Conservation (phyloP, 1,140 invertebrate species). For the Protaetia brevitarsis region DNA sequence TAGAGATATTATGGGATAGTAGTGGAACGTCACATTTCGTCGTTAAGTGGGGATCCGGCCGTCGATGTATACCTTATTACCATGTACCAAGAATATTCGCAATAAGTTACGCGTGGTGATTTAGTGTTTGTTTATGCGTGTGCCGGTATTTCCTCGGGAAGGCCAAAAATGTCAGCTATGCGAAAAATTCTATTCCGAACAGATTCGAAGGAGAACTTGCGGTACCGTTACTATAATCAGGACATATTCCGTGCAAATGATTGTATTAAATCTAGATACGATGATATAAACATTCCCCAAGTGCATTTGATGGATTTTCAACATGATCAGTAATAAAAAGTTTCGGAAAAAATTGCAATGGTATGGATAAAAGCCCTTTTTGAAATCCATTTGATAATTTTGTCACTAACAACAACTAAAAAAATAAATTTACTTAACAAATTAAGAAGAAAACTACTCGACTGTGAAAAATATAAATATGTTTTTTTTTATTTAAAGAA, state of each 20-base stretch:
- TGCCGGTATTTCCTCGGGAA: no score
- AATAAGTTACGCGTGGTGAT: no score
- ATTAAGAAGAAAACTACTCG: no score
- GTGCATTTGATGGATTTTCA: slow-evolving; percentile 58
- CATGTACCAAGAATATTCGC: not conserved
- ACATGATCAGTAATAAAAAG: slow-evolving; percentile 60
- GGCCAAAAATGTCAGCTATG: not conserved
- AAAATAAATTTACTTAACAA: not conserved
- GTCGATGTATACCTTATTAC: no score
- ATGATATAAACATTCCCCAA: slow-evolving; percentile 51
- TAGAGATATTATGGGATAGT: not conserved
- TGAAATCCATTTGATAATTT: not conserved
- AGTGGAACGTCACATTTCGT: no score
- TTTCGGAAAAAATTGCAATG: slow-evolving; percentile 57
- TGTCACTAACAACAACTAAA: not conserved
- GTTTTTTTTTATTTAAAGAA: no score
- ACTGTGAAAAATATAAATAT: no score
- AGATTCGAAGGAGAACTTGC: not conserved
- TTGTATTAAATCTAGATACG: not conserved
- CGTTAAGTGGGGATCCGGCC: not conserved
- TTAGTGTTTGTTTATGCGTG: no score
- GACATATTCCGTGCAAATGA: not conserved
- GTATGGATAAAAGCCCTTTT: slow-evolving; percentile 49
- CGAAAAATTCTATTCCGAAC: not conserved
- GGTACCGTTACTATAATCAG: not conserved